Evolutionary conservation across 2,797 vertebrate genomes (phyloP).

Genomic region (Morus bassanus): DNA sequence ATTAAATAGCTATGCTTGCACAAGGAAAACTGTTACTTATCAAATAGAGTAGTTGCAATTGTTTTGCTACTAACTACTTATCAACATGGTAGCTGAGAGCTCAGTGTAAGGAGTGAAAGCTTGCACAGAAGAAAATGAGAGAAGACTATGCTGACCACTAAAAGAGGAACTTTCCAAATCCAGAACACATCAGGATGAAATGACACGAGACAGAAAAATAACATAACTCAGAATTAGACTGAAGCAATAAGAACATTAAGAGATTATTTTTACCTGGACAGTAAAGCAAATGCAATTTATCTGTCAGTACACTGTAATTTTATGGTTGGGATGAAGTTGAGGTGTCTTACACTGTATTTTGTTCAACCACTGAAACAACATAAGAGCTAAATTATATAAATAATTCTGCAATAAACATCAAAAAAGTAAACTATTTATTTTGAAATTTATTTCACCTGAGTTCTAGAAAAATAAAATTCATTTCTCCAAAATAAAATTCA

Average conservation of each 20-base stretch:
- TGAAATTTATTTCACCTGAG: neutral
- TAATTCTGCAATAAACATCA: neutral
- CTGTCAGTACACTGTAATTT: neutral
- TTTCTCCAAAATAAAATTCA: neutral
- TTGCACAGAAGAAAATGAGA: neutral
- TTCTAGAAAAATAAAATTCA: neutral
- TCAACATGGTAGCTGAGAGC: neutral
- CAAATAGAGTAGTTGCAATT: fast-evolving
- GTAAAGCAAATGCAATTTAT: neutral
- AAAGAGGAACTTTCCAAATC: slow-evolving; percentile 29
- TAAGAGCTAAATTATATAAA: neutral
- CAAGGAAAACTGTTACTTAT: neutral
- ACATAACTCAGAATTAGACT: neutral
- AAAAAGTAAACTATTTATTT: neutral
- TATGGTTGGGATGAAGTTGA: neutral
- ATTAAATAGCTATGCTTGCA: neutral
- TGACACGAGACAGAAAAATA: neutral
- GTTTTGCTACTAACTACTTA: neutral
- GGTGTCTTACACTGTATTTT: neutral
- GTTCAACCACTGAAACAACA: neutral
- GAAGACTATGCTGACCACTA: neutral
- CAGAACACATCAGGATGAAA: neutral
- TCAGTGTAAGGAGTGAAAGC: neutral
- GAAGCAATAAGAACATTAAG: neutral
- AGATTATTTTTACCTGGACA: neutral